Base-by-base conservation (phyloP, 1,140 invertebrate species). In the Brachionus calyciflorus region DNA sequence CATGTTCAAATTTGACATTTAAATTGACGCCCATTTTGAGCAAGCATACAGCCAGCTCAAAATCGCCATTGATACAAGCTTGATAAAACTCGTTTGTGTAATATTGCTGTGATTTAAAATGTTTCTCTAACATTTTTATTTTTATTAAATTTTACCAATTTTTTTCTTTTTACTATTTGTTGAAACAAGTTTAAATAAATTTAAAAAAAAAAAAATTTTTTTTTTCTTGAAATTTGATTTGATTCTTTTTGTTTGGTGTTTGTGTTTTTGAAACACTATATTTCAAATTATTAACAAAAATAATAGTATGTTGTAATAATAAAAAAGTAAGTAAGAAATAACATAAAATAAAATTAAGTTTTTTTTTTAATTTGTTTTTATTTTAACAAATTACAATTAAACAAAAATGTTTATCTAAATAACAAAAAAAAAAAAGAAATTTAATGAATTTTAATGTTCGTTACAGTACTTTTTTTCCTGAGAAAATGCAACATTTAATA, bases 31-130 rank as follows among this genome's bases (percentile, higher is more conserved):
- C 49, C 21, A 44, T 26, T 57, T 55, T 55, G 14, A 76, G 37
- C 21, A 76, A 28, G 21, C 37, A 60, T 7, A 48, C 49, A 0
- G 49, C 73, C 9, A 55, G 51, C 28, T 76, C 73, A 30, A 76
- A 76, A 40, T 76, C 73, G n/a, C 73, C 73, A 46, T 33, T 55
- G 17, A 76, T 21, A 26, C 73, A 76, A 19, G 73, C 49, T 9
- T 49, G 49, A 41, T 76, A 60, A 24, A 76, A 57, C 26, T 73
- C 60, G 33, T 65, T 41, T 44, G 60, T 65, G 14, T 65, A 65
- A 26, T 65, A 65, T 24, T 65, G 60, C 24, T 65, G 60, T 41
- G 60, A 65, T 41, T 65, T 41, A 44, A 65, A 65, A 65, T 65
- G 60, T 44, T 65, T 65, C 14, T 65, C 60, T 41, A 65, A 46